Conservation (phyloP, 2,888 invertebrate species). For the Drosophila setosimentum region DNA sequence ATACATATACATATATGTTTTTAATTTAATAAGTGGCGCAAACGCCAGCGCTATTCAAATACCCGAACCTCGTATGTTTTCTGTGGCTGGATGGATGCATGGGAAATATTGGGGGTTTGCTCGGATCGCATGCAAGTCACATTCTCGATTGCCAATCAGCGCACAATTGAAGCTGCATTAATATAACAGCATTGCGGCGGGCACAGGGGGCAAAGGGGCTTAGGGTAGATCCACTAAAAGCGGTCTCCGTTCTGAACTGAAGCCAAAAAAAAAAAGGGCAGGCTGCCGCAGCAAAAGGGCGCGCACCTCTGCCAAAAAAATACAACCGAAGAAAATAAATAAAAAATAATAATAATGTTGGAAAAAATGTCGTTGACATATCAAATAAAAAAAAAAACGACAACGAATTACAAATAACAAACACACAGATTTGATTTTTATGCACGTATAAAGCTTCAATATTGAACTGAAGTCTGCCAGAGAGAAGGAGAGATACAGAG, state of each 20-base stretch:
- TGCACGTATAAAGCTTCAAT: constrained; percentile 66
- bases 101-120: constrained; percentile 3
- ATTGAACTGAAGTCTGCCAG: constrained; percentile 13
- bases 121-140: constrained; percentile 73
- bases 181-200: constrained; percentile 49
- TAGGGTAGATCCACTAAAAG: constrained; percentile 9
- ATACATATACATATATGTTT: constrained; percentile 27
- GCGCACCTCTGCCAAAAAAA: constrained; percentile 60
- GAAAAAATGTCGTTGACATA: constrained; percentile 69
- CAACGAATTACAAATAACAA: constrained; percentile 72
- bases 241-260: constrained; percentile 22
- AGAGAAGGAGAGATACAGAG: no score
- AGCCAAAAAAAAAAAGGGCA: constrained; percentile 58
- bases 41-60: constrained; percentile 73
- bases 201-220: constrained; percentile 6
- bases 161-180: constrained; percentile 81
- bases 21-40: constrained; percentile 79
- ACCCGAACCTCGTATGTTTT: constrained; percentile 47
- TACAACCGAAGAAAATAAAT: constrained; percentile 16
- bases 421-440: constrained; percentile 78
- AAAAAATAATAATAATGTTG: constrained; percentile 23
- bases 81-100: constrained; percentile 1
- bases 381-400: constrained; percentile 59
- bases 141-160: constrained; percentile 81
- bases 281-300: constrained; percentile 52